Percentiles rank a stretch among this genome's conserved stretches.
These are phyloP conservation scores for Eurystomus glaucurus DNA, from an alignment of 2,797 vertebrate genomes.

Conservation along the genomic window DNA sequence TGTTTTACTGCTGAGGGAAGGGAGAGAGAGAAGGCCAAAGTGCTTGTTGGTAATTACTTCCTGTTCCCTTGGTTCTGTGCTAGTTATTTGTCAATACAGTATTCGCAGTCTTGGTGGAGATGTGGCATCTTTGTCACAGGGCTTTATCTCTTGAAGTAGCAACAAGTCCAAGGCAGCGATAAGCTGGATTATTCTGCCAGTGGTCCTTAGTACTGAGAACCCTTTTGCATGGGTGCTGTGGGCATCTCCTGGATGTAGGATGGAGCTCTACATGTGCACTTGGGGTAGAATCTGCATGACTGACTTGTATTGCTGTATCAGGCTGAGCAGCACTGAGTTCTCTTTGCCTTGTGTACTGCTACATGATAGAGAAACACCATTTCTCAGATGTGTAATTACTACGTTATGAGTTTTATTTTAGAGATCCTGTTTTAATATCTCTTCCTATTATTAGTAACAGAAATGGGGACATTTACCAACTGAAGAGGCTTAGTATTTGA, in stretches of 20 bases:
- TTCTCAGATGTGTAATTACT: neutral
- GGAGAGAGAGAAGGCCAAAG: neutral
- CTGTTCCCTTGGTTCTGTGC: neutral
- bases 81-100: neutral
- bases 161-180: rapidly evolving
- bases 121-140: neutral
- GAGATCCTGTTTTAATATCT: neutral
- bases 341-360: neutral
- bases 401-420: neutral
- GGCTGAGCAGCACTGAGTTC: neutral
- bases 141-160: neutral
- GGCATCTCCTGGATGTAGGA: neutral
- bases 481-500: neutral
- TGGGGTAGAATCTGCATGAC: neutral
- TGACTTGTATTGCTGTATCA: rapidly evolving
- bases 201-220: neutral
- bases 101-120: rapidly evolving
- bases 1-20: neutral
- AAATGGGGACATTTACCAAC: neutral
- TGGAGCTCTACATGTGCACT: rapidly evolving
- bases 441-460: neutral
- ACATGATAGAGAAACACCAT: neutral
- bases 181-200: neutral
- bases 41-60: neutral
- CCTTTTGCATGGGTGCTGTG: neutral